phyloP scores from a whole-genome alignment of 2,888 invertebrate genomes.

The Arctia plantaginis region DNA sequence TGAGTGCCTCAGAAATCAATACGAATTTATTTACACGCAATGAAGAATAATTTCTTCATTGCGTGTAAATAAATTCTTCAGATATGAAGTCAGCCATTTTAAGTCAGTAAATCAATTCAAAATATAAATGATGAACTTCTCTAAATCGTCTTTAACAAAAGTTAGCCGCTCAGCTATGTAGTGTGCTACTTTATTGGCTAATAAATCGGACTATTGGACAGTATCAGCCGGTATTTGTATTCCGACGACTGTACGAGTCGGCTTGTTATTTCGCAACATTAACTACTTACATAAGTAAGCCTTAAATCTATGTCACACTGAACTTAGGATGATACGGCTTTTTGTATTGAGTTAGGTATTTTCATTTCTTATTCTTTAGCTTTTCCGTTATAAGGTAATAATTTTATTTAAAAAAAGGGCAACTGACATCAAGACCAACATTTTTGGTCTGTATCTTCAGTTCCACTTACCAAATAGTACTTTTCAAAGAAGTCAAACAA shows the following conservation, averaged over 20 bases:
- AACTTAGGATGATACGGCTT: conserved; percentile 6
- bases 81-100: too few species aligned
- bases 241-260: not conserved
- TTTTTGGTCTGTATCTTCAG: too few species aligned
- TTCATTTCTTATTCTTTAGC: not conserved
- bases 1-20: too few species aligned
- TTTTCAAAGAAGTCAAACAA: too few species aligned
- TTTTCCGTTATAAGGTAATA: not conserved
- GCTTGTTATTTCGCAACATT: conserved; percentile 8
- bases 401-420: too few species aligned
- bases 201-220: not conserved
- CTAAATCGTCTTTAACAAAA: not conserved
- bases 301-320: conserved; percentile 3
- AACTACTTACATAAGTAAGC: conserved; percentile 10
- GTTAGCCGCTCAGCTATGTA: not conserved
- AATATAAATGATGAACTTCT: not conserved
- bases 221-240: conserved; percentile 8
- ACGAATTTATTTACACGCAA: too few species aligned
- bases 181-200: not conserved
- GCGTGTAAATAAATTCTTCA: too few species aligned
- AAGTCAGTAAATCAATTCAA: not conserved
- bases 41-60: too few species aligned
- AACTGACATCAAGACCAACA: too few species aligned
- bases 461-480: too few species aligned
- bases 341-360: not conserved